Base-by-base conservation (phyloP, 2,113 vertebrate species). In the Sula dactylatra region DNA sequence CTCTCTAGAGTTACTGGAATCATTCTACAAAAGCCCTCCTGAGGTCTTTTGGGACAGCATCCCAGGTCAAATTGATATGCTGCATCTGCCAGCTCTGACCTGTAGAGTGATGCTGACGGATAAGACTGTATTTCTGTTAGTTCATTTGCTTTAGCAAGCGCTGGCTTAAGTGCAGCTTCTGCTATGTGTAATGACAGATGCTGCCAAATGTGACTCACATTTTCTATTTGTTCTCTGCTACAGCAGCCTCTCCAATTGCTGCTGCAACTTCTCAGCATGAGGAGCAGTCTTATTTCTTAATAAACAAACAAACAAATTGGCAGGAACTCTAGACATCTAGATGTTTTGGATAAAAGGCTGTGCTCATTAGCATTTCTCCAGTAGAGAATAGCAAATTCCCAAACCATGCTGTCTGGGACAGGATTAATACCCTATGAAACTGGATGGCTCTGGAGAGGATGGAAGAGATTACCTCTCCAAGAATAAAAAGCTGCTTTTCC, bases 251-350 rank as follows among this genome's bases (percentile, higher is more conserved):
- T 96, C 73, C 86, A 88, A 40, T 92, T 93, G 81, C 81, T 96
- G 78, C 82, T 88, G 73, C 79, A 72, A 72, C 69, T 90, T 90
- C 90, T 85, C 92, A 85, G 96, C 58, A 24, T 76, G 84, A 80
- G 78, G 45, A 96, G 62, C 82, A 91, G 77, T 93, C 73, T 85
- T 94, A 82, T 93, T 95, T 93, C 84, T 87, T 90, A 88, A 96
- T 88, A 90, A 93, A 93, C 85, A 96, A 97, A 84, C 86, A 92
- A 94, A 91, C 56, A 93, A 93, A 90, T 73, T 91, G 89, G 66
- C 89, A 88, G 91, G 66, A 88, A 25, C 84, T 90, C 50, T 66
- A 94, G 92, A 88, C 84, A 69, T 76, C 3, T 16, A 93, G 52
- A 83, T 90, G 19, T 73, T 95, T 92, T 4, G n/a, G 34, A 54